Percentiles rank a stretch among this genome's conserved stretches.
These are phyloP conservation scores for Crambe crambe DNA, from an alignment of 37 sponge, comb jelly and placozoan genomes.

Conservation along the genomic window DNA sequence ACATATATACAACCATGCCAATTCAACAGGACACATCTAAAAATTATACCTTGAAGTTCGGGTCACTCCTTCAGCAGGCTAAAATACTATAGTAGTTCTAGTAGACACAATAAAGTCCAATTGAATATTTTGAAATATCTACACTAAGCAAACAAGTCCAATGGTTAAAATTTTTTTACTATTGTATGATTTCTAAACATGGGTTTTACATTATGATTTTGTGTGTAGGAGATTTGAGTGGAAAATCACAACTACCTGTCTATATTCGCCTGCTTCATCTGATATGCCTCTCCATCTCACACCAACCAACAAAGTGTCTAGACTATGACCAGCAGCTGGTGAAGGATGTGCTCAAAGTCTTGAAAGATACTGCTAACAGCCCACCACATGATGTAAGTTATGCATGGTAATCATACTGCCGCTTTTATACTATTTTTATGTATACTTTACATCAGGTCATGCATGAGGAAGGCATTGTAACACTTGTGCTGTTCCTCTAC, in stretches of 20 bases:
- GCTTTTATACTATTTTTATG: neutral
- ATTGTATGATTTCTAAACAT: too few species aligned
- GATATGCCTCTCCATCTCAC: neutral
- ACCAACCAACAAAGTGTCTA: neutral
- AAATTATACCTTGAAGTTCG: too few species aligned
- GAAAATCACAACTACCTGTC: neutral
- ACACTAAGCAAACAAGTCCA: too few species aligned
- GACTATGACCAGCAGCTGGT: neutral
- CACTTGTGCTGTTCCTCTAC: neutral
- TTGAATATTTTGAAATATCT: too few species aligned
- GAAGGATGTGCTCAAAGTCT: neutral
- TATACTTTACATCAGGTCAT: neutral
- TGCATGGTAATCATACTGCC: neutral
- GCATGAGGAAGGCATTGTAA: neutral
- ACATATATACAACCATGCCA: too few species aligned
- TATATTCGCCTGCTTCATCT: slow-evolving; percentile 3
- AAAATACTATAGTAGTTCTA: too few species aligned
- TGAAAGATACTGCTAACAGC: neutral
- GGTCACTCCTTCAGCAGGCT: too few species aligned
- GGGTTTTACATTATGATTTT: too few species aligned
- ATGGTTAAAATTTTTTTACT: too few species aligned
- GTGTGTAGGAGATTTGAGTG: neutral
- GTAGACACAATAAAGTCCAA: too few species aligned
- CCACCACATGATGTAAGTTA: neutral
- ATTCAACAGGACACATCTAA: too few species aligned